Evolutionary conservation across 2,797 vertebrate genomes (phyloP), one percentile per base, ranked within the genome.

Genomic region (Fratercula arctica): DNA sequence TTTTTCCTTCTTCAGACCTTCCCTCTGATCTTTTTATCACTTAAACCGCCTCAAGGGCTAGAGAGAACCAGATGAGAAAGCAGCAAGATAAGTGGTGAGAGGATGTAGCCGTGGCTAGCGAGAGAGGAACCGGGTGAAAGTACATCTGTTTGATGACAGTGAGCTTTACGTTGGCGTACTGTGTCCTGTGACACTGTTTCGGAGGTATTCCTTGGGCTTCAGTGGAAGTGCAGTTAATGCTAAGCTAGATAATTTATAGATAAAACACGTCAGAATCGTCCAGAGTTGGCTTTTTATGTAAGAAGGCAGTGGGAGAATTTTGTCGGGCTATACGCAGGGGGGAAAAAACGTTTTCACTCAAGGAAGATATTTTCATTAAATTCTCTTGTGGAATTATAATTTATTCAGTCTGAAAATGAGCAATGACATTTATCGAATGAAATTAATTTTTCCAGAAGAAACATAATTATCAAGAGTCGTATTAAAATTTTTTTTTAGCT

Each of bases 401-500:
- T 87, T 48, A 46, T 56, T 85, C 82, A 57, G 50, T 64, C 35
- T 77, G 37, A 83, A 94, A 93, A 93, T 54, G 33, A 83, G 41
- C 78, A 92, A 64, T 78, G 61, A 56, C 12, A 31, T 94, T 93
- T 75, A 68, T 93, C 28, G 78, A 83, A 91, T 66, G 3, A 85
- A 87, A 73, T 51, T 56, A 64, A 28, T 68, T 83, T 93, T 96
- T 93, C 75, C 84, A 96, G 84, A 73, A 90, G 86, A 92, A 93
- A 48, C 26, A 26, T 14, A 72, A 85, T 88, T 94, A 85, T 64
- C 75, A 89, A 64, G 84, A 93, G 74, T 81, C 41, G 6, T 83
- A 75, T 39, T 77, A 92, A 61, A 48, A 12, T 33, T 69, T 82
- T 76, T 64, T 72, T 87, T 37, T 51, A 66, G 13, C 25, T 79